A percentile compares a stretch with the other conserved stretches of the same genome.
These are phyloP conservation scores for Torymus tubicola DNA, from an alignment of 2,888 invertebrate genomes.

Conservation along the genomic window DNA sequence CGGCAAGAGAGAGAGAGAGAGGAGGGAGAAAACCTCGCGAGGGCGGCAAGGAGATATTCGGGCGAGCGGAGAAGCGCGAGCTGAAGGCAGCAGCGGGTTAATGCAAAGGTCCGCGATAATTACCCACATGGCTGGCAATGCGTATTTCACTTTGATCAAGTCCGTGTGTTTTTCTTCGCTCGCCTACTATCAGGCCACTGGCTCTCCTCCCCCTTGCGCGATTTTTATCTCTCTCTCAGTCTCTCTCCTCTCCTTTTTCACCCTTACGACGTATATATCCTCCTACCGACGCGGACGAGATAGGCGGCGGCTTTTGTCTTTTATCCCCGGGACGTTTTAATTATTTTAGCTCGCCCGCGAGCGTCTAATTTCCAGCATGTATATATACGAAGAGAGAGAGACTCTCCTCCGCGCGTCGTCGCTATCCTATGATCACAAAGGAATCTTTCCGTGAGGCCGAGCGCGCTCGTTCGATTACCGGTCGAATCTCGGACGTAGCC, in stretches of 20 bases:
- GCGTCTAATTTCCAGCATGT: slow-evolving; percentile 72
- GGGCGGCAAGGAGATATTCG: slow-evolving; percentile 32
- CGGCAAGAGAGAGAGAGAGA: slow-evolving; percentile 32
- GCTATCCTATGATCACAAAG: slow-evolving; percentile 56
- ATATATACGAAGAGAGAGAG: slow-evolving; percentile 25
- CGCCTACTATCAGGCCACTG: slow-evolving; percentile 68
- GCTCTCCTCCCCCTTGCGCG: slow-evolving; percentile 44
- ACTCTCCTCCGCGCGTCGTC: slow-evolving; percentile 46
- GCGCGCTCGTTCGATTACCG: slow-evolving; percentile 55
- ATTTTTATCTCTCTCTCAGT: slow-evolving; percentile 51
- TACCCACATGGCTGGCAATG: slow-evolving; percentile 76
- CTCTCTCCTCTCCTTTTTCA: slow-evolving; percentile 63
- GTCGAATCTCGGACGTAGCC: slow-evolving; percentile 48
- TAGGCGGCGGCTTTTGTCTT: slow-evolving; percentile 73
- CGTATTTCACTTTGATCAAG: slow-evolving; percentile 76
- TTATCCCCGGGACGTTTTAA: slow-evolving; percentile 72
- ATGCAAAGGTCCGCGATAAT: slow-evolving; percentile 75
- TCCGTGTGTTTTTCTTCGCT: slow-evolving; percentile 76
- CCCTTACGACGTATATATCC: slow-evolving; percentile 68
- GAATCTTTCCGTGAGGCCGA: slow-evolving; percentile 45
- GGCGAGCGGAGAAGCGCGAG: slow-evolving; percentile 48
- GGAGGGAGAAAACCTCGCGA: too few relatives aligned
- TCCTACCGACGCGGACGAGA: slow-evolving; percentile 61
- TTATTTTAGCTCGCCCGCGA: slow-evolving; percentile 75
- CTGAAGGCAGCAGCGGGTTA: slow-evolving; percentile 67